These are phyloP conservation scores for Psococerastis gibbosa DNA, from an alignment of 2,888 invertebrate species.

Conservation along the genomic window DNA sequence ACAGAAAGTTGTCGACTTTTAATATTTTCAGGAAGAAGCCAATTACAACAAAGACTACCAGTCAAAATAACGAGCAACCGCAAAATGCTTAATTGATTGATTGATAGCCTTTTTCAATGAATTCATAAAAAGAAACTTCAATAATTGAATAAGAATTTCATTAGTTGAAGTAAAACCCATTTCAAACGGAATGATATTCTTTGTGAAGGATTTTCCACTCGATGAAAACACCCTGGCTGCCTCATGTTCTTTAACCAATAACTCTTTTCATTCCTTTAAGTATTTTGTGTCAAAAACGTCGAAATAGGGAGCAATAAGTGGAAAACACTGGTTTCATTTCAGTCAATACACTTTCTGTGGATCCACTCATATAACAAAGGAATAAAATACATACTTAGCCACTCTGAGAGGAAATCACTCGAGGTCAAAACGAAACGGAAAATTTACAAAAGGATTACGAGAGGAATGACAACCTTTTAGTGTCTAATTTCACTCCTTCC, in stretches of 20 bases:
- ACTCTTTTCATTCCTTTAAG: background rate
- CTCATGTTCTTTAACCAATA: no score
- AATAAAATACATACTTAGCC: background rate
- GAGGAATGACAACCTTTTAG: no score
- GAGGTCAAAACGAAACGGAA: no score
- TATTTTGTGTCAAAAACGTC: background rate
- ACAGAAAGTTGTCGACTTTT: no score
- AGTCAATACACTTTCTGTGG: background rate
- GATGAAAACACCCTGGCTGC: no score
- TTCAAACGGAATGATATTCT: constrained; percentile 6
- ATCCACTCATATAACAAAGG: background rate
- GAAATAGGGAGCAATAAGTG: background rate
- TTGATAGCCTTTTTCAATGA: background rate
- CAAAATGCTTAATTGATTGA: background rate
- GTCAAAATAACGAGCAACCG: background rate
- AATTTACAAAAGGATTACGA: no score
- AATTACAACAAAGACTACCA: no score
- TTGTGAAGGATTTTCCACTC: constrained; percentile 6
- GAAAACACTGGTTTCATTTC: background rate
- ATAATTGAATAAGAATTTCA: constrained; percentile 10
- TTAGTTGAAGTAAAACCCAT: constrained; percentile 7
- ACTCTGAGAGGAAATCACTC: no score
- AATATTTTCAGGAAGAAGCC: no score
- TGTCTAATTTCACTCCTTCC: no score
- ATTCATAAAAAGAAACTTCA: background rate